phyloP scores from a whole-genome alignment of 2,888 invertebrate genomes.

The Ypsolopha scabrella region DNA sequence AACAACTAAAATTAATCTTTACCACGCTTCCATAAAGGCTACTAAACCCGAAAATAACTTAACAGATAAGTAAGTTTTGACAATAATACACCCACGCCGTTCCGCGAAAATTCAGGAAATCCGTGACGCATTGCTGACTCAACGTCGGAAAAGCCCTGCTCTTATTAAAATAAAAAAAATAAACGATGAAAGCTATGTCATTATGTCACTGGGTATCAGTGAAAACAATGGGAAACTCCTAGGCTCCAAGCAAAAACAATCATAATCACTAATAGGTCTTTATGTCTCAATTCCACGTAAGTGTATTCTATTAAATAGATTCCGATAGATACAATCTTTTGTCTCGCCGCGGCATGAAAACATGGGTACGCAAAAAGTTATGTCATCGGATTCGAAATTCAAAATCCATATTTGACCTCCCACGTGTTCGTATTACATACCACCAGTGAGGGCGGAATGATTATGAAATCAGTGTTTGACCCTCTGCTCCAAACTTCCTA shows the following conservation, averaged over 20 bases:
- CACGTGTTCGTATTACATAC: background rate
- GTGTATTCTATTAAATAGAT: background rate
- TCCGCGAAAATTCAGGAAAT: conserved; percentile 56
- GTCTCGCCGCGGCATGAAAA: background rate
- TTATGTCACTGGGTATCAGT: conserved; percentile 29
- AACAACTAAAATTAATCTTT: too few species aligned
- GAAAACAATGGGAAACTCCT: conserved; percentile 34
- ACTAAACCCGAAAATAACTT: too few species aligned
- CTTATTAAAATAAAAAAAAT: conserved; percentile 25
- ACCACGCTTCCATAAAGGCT: too few species aligned
- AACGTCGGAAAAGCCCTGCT: conserved; percentile 47
- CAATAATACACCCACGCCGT: background rate
- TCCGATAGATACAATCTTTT: background rate
- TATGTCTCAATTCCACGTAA: background rate
- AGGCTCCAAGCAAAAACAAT: conserved; percentile 15
- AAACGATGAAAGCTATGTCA: conserved; percentile 25
- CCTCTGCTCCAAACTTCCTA: too few species aligned
- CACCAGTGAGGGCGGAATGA: background rate
- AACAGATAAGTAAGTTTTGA: too few species aligned
- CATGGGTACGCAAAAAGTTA: background rate
- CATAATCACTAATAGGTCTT: background rate
- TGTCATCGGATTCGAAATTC: background rate
- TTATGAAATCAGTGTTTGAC: background rate
- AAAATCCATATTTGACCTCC: conserved; percentile 1
- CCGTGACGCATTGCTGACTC: conserved; percentile 52